phyloP scores from a whole-genome alignment of 2,113 vertebrate genomes.

The Protobothrops flavoviridis region DNA sequence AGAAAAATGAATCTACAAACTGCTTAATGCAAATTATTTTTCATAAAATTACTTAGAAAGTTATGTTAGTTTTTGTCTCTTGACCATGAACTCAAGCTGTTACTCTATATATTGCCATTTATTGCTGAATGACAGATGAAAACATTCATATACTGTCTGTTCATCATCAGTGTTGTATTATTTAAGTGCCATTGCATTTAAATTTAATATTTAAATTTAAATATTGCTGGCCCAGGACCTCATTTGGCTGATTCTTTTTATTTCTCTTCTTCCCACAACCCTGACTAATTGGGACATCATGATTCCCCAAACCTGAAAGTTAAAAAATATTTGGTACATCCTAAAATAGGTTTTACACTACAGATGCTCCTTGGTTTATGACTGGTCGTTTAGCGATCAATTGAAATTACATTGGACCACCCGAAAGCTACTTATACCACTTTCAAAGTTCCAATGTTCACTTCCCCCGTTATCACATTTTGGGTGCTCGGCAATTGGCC shows the following conservation, averaged over 20 bases:
- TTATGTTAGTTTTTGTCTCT: not conserved
- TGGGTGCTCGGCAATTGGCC: no score
- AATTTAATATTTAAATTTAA: not conserved
- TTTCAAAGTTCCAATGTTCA: no score
- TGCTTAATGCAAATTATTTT: not conserved
- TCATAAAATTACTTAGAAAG: not conserved
- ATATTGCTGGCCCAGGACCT: not conserved
- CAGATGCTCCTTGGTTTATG: no score
- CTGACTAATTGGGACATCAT: not conserved
- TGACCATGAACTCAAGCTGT: not conserved
- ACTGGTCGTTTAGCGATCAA: no score
- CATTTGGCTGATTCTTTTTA: not conserved
- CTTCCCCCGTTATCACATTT: no score
- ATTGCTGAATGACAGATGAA: not conserved
- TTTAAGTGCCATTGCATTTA: not conserved
- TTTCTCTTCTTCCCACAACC: not conserved
- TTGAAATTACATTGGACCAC: no score
- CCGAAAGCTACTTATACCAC: no score
- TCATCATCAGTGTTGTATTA: not conserved
- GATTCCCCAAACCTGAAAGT: not conserved
- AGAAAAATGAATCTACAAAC: not conserved
- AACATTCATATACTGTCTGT: not conserved
- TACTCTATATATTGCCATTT: not conserved
- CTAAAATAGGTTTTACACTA: not conserved
- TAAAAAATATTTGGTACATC: not conserved